Evolutionary conservation across 1,140 invertebrate species (phyloP).

Genomic region (Cotesia vestalis): DNA sequence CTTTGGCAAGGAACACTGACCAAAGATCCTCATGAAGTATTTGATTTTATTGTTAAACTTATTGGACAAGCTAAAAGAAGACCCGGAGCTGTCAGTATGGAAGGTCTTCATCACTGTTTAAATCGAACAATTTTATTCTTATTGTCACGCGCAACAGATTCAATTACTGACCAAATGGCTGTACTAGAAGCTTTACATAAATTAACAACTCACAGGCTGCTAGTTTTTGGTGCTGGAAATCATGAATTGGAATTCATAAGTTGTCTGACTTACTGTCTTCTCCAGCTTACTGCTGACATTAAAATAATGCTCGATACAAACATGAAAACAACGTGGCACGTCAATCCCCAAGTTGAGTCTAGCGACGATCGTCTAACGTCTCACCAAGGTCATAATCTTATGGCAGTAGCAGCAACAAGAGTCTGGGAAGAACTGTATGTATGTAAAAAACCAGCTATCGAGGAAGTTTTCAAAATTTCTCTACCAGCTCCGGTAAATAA

Average conservation of each 20-base stretch:
- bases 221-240: constrained; percentile 94
- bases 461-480: constrained; percentile 91
- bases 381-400: constrained; percentile 84
- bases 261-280: constrained; percentile 93
- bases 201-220: constrained; percentile 83
- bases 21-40: constrained; percentile 92
- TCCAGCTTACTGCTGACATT: constrained; percentile 91
- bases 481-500: constrained; percentile 74
- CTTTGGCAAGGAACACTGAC: constrained; percentile 90
- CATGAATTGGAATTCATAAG: constrained; percentile 95
- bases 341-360: constrained; percentile 79
- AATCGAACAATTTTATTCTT: constrained; percentile 95
- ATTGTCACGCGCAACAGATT: constrained; percentile 89
- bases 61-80: constrained; percentile 87
- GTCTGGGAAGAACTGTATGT: constrained; percentile 98
- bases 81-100: constrained; percentile 76
- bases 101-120: constrained; percentile 90
- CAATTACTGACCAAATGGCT: constrained; percentile 88
- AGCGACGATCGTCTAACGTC: constrained; percentile 80
- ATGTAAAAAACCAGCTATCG: constrained; percentile 94
- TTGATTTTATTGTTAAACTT: constrained; percentile 94
- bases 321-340: constrained; percentile 88
- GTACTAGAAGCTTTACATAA: constrained; percentile 94
- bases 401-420: constrained; percentile 87
- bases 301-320: constrained; percentile 83